These are phyloP conservation scores for Melipona quadrifasciata DNA, from an alignment of 1,140 invertebrate species.

Conservation along the genomic window DNA sequence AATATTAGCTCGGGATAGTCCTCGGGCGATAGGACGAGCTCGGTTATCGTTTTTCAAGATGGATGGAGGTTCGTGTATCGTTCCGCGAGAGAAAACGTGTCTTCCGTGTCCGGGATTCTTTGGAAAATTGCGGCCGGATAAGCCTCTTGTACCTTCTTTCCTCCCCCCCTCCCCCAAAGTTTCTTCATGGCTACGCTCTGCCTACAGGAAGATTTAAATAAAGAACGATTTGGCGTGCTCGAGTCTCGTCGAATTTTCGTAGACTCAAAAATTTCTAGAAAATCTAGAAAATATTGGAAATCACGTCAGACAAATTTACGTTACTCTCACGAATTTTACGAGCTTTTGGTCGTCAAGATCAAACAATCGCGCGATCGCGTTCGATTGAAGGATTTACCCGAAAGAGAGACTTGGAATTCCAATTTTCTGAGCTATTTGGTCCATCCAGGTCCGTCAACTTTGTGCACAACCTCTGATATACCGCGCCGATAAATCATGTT, in stretches of 20 bases:
- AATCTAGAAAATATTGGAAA: too few relatives aligned
- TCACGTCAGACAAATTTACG: too few relatives aligned
- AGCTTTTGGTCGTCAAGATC: too few relatives aligned
- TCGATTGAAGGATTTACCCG: not conserved
- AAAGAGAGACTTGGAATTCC: not conserved
- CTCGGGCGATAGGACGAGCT: conserved; percentile 43
- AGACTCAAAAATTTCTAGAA: too few relatives aligned
- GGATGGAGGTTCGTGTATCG: conserved; percentile 47
- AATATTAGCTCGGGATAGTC: conserved; percentile 63
- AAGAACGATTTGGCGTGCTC: too few relatives aligned
- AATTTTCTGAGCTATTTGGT: conserved; percentile 5
- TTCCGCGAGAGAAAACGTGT: not conserved
- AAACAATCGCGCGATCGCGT: too few relatives aligned
- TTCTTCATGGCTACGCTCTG: not conserved
- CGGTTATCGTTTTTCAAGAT: conserved; percentile 66
- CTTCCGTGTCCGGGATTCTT: not conserved
- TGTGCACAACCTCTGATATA: not conserved
- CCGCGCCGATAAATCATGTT: not conserved
- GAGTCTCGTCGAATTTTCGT: too few relatives aligned
- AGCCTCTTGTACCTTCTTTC: not conserved
- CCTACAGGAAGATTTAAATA: too few relatives aligned
- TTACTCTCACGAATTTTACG: too few relatives aligned
- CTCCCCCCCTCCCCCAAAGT: too few relatives aligned
- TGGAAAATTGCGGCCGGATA: conserved; percentile 1
- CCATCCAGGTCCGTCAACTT: not conserved